Percentiles rank a stretch among this genome's conserved stretches.
Conservation (phyloP, 2,113 vertebrate genomes). For the Gobiocypris rarus region DNA sequence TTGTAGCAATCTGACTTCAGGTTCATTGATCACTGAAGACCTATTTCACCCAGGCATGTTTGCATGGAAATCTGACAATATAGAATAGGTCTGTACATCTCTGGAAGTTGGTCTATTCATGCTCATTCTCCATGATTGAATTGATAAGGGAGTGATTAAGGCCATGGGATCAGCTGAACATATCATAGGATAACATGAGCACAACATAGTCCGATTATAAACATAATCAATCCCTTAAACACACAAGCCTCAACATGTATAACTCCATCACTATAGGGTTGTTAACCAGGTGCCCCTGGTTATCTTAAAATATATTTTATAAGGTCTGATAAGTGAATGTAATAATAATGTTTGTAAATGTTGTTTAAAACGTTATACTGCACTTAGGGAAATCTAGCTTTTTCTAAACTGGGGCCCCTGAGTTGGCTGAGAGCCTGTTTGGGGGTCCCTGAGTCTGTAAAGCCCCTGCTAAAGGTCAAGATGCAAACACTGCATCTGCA, state of each 20-base stretch:
- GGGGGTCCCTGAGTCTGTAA: neutral
- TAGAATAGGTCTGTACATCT: neutral
- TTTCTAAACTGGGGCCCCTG: neutral
- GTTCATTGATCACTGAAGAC: neutral
- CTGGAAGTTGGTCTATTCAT: neutral
- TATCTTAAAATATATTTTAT: too few species aligned
- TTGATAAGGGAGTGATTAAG: conserved; percentile 56
- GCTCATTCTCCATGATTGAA: conserved; percentile 31
- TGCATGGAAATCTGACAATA: neutral
- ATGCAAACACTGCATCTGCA: neutral
- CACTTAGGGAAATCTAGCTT: neutral
- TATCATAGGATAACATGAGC: conserved; percentile 60
- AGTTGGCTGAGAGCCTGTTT: neutral
- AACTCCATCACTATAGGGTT: neutral
- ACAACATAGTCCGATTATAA: conserved; percentile 72
- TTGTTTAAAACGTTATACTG: neutral
- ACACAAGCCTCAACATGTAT: neutral
- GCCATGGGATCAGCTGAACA: conserved; percentile 34
- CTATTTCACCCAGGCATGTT: neutral
- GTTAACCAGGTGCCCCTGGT: neutral
- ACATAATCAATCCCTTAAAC: conserved; percentile 56
- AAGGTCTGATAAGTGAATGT: too few species aligned
- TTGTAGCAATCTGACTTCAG: neutral
- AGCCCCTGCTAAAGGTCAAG: neutral
- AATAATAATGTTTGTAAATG: neutral